Percentiles rank a stretch among this genome's conserved stretches.
These are phyloP conservation scores for Podargus strigoides DNA, from an alignment of 2,797 vertebrate genomes.

Conservation along the genomic window DNA sequence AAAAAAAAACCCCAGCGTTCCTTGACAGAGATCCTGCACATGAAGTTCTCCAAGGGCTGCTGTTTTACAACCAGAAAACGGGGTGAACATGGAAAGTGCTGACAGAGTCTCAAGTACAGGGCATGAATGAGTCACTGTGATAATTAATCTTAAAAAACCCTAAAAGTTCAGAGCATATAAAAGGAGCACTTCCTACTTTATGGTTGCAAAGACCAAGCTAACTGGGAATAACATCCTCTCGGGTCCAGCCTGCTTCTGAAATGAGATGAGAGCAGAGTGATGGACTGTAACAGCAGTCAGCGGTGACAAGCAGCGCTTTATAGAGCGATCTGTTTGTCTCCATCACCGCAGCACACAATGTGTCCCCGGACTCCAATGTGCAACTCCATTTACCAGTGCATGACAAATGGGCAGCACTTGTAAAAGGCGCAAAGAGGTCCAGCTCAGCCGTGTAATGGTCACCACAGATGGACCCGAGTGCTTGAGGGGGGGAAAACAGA, in stretches of 20 bases:
- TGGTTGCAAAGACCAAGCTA: slow-evolving; percentile 76
- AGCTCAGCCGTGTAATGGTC: slow-evolving; percentile 84
- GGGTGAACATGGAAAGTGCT: slow-evolving; percentile 34
- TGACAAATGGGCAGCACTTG: slow-evolving; percentile 89
- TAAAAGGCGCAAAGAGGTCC: slow-evolving; percentile 72
- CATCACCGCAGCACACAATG: slow-evolving; percentile 71
- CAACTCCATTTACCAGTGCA: slow-evolving; percentile 86
- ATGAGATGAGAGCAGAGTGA: slow-evolving; percentile 80
- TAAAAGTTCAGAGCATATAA: slow-evolving; percentile 75
- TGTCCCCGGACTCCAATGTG: slow-evolving; percentile 88
- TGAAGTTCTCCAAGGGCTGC: neutral
- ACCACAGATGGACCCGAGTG: slow-evolving; percentile 83
- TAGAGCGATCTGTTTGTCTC: slow-evolving; percentile 76
- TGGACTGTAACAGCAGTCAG: slow-evolving; percentile 62
- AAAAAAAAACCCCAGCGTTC: neutral
- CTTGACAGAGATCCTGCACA: neutral
- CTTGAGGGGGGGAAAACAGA: slow-evolving; percentile 79
- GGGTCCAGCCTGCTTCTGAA: slow-evolving; percentile 71
- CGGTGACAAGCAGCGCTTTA: slow-evolving; percentile 77
- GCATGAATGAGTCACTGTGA: slow-evolving; percentile 36
- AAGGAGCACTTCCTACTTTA: slow-evolving; percentile 76
- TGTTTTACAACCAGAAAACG: neutral
- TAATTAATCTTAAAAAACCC: slow-evolving; percentile 72
- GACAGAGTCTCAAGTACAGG: slow-evolving; percentile 16
- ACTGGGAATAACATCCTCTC: slow-evolving; percentile 75